Base-by-base conservation (phyloP, 1,140 invertebrate species). In the Aricia agestis region DNA sequence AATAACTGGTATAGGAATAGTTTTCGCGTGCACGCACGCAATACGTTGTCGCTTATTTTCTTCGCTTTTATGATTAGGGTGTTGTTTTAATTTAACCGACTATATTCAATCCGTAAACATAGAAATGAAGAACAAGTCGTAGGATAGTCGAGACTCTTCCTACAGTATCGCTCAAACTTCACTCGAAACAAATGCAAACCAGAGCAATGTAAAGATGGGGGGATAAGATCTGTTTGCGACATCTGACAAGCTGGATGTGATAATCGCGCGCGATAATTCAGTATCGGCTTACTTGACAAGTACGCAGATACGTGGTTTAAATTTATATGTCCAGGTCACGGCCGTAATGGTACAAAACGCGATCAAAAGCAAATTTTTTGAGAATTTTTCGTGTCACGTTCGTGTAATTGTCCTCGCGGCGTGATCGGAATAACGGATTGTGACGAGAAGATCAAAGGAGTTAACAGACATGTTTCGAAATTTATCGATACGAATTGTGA, bases 1-100 rank as follows among this genome's bases (percentile, higher is more conserved):
- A 89, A 91, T 91, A 91, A 87, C 82, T 74, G 78, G 82, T 78
- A 84, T 82, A 85, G 82, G 84, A 84, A 86, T 87, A 87, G 82
- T 87, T 89, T 90, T 89, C 83, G 86, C 87, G 89, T 91, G 89
- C 81, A 80, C 81, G 83, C 89, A 91, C 87, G 87, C 87, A 81
- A 91, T 87, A 83, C 82, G 76, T 79, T 87, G 82, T 89, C 85
- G 83, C 83, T 86, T 85, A 89, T 89, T 89, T 87, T 86, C 82
- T 82, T 74, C 76, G 78, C 80, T 86, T 86, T 85, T 85, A 82
- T 87, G 82, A 81, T 85, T 82, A 82, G 76, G 77, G 77, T 72
- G 77, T 78, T 81, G 77, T 78, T 81, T 81, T 68, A 65, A 71
- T 58, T 70, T 67, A 69, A 77, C 71, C 17, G 73, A 13, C 58